Evolutionary conservation across 2,113 vertebrate genomes (phyloP).

Genomic region (Ariopsis seemanni): DNA sequence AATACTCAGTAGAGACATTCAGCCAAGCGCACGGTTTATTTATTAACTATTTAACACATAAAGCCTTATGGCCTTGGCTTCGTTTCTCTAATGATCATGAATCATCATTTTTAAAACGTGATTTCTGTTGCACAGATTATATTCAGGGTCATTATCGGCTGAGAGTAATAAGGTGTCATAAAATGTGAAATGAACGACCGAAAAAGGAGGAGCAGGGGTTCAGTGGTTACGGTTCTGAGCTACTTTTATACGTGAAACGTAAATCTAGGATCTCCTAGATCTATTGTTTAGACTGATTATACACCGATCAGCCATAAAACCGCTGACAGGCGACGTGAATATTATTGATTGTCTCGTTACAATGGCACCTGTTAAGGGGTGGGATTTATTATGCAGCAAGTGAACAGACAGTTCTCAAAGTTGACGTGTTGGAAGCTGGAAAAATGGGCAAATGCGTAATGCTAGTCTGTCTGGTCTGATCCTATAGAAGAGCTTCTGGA

Average conservation of each 20-base stretch:
- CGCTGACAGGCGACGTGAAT: too few species aligned
- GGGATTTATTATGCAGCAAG: too few species aligned
- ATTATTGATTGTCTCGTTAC: too few species aligned
- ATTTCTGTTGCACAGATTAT: not conserved
- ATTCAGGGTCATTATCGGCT: not conserved
- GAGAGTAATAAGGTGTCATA: not conserved
- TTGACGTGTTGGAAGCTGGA: too few species aligned
- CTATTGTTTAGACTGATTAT: not conserved
- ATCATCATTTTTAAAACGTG: not conserved
- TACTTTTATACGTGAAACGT: not conserved
- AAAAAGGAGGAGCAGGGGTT: not conserved
- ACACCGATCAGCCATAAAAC: not conserved
- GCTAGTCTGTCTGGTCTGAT: too few species aligned
- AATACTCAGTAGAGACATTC: not conserved
- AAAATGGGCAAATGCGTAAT: too few species aligned
- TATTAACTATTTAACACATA: slow-evolving; percentile 2
- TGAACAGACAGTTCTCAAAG: too few species aligned
- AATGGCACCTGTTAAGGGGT: too few species aligned
- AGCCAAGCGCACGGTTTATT: not conserved
- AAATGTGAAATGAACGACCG: not conserved
- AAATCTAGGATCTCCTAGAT: not conserved
- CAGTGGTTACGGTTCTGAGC: not conserved
- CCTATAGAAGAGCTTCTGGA: too few species aligned
- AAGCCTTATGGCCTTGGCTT: slow-evolving; percentile 1
- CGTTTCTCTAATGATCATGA: not conserved